phyloP scores from a whole-genome alignment of 2,797 vertebrate species.

The Sebastes dallii region DNA sequence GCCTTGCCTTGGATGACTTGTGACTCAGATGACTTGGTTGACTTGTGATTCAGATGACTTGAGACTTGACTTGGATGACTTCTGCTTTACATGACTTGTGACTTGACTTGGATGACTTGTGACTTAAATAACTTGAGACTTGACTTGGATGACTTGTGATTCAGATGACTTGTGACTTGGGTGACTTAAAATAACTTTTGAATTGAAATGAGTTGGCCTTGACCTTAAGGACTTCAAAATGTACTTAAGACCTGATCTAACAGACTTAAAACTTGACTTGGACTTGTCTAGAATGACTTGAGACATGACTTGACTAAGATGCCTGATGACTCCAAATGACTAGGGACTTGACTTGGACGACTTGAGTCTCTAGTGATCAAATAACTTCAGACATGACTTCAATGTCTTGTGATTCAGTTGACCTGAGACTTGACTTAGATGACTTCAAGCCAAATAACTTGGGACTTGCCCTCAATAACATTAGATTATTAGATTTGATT shows the following conservation, averaged over 20 bases:
- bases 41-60: neutral
- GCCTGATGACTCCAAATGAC: neutral
- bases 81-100: too few species aligned
- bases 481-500: neutral
- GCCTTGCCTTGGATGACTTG: neutral
- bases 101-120: too few species aligned
- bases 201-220: neutral
- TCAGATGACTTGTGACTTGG: too few species aligned
- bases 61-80: too few species aligned
- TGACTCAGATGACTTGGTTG: too few species aligned
- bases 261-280: neutral
- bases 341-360: neutral
- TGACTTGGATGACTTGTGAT: too few species aligned
- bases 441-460: neutral
- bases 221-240: neutral
- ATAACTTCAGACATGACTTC: neutral
- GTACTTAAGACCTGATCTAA: neutral
- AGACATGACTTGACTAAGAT: neutral
- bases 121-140: too few species aligned
- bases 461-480: neutral
- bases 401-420: neutral
- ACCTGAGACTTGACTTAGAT: neutral
- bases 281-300: neutral
- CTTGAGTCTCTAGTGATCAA: neutral
- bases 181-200: neutral